phyloP scores from a whole-genome alignment of 2,888 invertebrate genomes.

The Hydrotaea cyrtoneurina region DNA sequence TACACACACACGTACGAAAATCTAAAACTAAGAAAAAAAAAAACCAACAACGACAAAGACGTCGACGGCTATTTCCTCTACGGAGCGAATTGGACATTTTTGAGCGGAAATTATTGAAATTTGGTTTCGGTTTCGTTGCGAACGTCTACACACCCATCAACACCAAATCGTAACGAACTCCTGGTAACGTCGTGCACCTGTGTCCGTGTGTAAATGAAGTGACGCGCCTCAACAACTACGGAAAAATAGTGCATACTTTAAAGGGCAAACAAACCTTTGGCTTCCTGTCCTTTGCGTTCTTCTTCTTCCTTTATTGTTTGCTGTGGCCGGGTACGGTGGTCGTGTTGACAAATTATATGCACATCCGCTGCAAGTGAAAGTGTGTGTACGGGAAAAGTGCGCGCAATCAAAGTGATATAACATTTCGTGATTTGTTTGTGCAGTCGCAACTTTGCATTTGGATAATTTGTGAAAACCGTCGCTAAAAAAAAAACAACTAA shows the following conservation, averaged over 20 bases:
- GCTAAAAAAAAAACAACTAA: background rate
- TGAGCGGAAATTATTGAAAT: constrained; percentile 78
- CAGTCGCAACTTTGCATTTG: background rate
- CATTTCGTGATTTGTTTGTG: constrained; percentile 28
- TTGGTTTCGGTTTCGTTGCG: constrained; percentile 73
- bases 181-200: constrained; percentile 13
- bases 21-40: constrained; percentile 26
- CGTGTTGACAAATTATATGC: constrained; percentile 63
- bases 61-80: constrained; percentile 63
- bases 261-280: constrained; percentile 63
- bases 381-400: constrained; percentile 59
- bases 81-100: constrained; percentile 70
- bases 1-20: constrained; percentile 31
- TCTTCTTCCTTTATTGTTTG: constrained; percentile 11
- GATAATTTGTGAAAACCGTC: background rate
- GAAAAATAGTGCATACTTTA: constrained; percentile 63
- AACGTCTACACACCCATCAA: constrained; percentile 40
- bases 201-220: constrained; percentile 37
- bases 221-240: constrained; percentile 52
- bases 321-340: constrained; percentile 39
- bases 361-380: constrained; percentile 66
- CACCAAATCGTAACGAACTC: background rate
- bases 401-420: constrained; percentile 61
- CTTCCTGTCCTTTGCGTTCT: constrained; percentile 39
- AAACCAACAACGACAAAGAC: constrained; percentile 58